These are phyloP conservation scores for Archivesica marissinica DNA, from an alignment of 1,140 invertebrate genomes.

Conservation along the genomic window DNA sequence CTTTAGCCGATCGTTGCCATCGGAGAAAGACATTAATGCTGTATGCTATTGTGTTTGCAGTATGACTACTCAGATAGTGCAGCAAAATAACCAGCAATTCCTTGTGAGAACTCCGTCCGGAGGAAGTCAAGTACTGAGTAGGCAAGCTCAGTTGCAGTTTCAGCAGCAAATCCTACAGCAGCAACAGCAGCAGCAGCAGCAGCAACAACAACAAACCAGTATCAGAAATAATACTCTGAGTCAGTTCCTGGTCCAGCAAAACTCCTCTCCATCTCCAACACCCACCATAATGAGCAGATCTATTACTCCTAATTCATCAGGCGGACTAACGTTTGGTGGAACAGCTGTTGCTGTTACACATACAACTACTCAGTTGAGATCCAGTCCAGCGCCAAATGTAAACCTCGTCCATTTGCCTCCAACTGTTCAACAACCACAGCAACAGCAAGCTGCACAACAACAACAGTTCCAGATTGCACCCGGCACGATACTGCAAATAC, in stretches of 20 bases:
- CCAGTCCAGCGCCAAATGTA: conserved; percentile 59
- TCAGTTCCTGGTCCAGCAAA: conserved; percentile 5
- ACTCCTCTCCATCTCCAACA: background rate
- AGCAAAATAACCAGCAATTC: conserved; percentile 37
- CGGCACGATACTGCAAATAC: conserved; percentile 62
- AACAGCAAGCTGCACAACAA: conserved; percentile 7
- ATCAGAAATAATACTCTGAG: background rate
- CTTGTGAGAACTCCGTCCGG: conserved; percentile 39
- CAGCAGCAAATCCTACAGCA: conserved; percentile 52
- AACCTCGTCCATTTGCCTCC: conserved; percentile 65
- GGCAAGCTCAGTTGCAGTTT: conserved; percentile 42
- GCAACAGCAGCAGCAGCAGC: conserved; percentile 41
- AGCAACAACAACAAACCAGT: conserved; percentile 22
- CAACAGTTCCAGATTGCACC: conserved; percentile 48
- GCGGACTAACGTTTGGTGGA: background rate
- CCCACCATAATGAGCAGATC: conserved; percentile 38
- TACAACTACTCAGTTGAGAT: conserved; percentile 11
- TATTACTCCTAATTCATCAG: conserved; percentile 17
- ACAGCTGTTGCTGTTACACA: background rate
- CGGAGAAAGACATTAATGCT: too few relatives aligned
- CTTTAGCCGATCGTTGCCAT: too few relatives aligned
- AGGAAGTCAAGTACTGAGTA: conserved; percentile 2
- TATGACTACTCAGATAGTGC: conserved; percentile 30
- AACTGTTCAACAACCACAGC: conserved; percentile 41
- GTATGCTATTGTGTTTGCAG: background rate